Base-by-base conservation (phyloP, 2,888 invertebrate genomes). In the Idaea straminata region DNA sequence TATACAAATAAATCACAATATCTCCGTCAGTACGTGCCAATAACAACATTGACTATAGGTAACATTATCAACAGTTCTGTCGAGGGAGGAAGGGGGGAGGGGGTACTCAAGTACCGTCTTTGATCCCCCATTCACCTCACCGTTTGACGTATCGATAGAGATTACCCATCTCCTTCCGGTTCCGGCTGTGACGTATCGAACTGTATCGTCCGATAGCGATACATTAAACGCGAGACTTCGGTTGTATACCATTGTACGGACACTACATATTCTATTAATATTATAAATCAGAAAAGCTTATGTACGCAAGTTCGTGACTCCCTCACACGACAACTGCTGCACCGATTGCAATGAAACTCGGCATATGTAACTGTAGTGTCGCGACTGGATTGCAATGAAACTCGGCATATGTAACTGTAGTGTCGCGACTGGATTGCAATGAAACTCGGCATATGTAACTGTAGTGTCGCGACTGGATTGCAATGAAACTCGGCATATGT, bases 121-220 rank as follows among this genome's bases (percentile, higher is more conserved):
- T 63, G 66, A 38, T 47, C 36, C 61, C 59, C 25, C 13, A 34
- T 59, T 59, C 34, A 59, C 59, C 59, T 59, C 59, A 34, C 6
- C 34, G 59, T 59, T 59, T 34, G 63, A 63, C 59, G 61, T 58
- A 63, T 66, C 63, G 63, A 61, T 59, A 34, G 16, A 47, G 59
- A 59, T 59, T 10, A 34, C 59, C 34, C 59, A 34, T 47, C 59
- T 59, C 59, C 59, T 59, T 34, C 25, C 25, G 25, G 25, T 25
- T 25, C 25, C 25, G 25, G 25, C 25, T 25, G 25, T 25, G 2
- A 25, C 25, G 3, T 3, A 2, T 2, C 34, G 59, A 59, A 34
- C 59, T 59, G 35, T 35, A 35, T 58, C 58, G 35, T 35, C 25
- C n/a, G 35, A 16, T 7, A 13, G 13, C 47, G 13, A 4, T 47